phyloP scores from a whole-genome alignment of 2,888 invertebrate genomes.

The Tenthredo livida region DNA sequence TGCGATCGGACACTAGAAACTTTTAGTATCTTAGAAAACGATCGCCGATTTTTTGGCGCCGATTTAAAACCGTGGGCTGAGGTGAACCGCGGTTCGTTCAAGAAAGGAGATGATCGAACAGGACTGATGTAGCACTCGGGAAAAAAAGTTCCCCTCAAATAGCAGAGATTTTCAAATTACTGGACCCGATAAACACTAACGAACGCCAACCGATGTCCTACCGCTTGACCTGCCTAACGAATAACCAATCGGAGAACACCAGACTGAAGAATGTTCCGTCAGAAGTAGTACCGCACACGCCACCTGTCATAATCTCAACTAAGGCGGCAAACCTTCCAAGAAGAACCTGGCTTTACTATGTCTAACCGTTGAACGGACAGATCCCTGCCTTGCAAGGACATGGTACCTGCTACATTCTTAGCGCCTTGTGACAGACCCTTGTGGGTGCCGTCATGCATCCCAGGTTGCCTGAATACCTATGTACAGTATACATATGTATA shows the following conservation, averaged over 20 bases:
- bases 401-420: background rate
- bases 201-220: constrained; percentile 68
- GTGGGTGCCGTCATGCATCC: background rate
- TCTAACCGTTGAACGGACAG: constrained; percentile 37
- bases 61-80: background rate
- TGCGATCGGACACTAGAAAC: background rate
- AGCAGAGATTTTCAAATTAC: constrained; percentile 55
- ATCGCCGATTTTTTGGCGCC: background rate
- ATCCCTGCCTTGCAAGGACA: constrained; percentile 7
- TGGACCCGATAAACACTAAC: constrained; percentile 61
- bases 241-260: constrained; percentile 66
- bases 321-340: background rate
- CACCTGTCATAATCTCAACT: constrained; percentile 64
- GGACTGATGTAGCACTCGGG: background rate
- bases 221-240: constrained; percentile 71
- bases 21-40: background rate
- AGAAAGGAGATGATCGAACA: background rate
- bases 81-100: background rate
- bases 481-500: background rate
- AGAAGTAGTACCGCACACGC: constrained; percentile 65
- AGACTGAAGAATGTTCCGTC: constrained; percentile 26
- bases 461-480: background rate
- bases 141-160: background rate
- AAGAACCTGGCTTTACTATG: background rate
- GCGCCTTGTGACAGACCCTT: background rate